Evolutionary conservation across 2,888 invertebrate genomes (phyloP), one percentile per base, ranked within the genome.

Genomic region (Nymphalis c-album): DNA sequence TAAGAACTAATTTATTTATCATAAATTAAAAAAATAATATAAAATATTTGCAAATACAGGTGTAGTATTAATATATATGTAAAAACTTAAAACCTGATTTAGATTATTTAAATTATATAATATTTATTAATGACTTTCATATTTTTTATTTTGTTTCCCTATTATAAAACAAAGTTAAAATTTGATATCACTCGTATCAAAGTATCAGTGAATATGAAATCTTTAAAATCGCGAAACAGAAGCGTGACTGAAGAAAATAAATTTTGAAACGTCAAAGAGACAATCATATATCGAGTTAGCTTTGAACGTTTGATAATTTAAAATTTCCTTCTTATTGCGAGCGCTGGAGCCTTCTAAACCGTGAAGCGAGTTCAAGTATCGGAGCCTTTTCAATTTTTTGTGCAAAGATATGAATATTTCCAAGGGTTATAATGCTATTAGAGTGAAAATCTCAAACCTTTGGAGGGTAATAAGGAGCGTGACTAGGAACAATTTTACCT

Each of bases 381-480:
- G 51, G 57, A 67, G 69, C 72, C 71, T 73, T 77, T 76, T 75
- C 69, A 74, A 74, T 75, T 73, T 75, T 76, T 74, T 73, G 59
- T 66, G 70, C 64, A 70, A 68, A 80, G 79, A 83, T 83, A 81
- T 83, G 82, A 85, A 84, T 86, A 85, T 85, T 84, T 83, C 78
- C 76, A 78, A 80, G 84, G 86, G 85, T 81, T 85, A 85, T 86
- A 86, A 88, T 85, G 81, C 86, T 86, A 89, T 91, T 87, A 89
- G 86, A 88, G 86, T 85, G 88, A 88, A 87, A 88, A 86, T 81
- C 79, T 84, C 85, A 84, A 87, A 82, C 83, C 85, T 81, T 84
- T 78, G 74, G 65, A 73, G 73, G 79, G 90, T 89, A 91, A 91
- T 91, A 91, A 89, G 85, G 76, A 82, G 85, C 91, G 86, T 91